phyloP scores from a whole-genome alignment of 2,888 invertebrate species.

The Leptura quadrifasciata region DNA sequence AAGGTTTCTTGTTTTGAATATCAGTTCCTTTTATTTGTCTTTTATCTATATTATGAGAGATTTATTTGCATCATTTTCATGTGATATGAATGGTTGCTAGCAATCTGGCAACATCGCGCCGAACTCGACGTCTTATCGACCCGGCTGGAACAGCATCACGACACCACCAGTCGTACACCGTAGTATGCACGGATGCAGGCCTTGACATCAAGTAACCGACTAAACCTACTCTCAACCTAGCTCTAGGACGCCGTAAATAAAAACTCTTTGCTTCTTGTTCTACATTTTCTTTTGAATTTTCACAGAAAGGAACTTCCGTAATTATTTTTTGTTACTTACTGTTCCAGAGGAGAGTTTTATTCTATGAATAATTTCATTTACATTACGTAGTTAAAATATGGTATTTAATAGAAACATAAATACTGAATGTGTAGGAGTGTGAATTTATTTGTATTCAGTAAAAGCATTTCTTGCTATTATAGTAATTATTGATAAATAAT shows the following conservation, averaged over 20 bases:
- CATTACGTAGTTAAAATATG: background rate
- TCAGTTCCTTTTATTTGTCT: background rate
- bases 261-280: conserved; percentile 50
- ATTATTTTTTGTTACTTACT: conserved; percentile 21
- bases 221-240: conserved; percentile 58
- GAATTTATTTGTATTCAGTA: too few relatives aligned
- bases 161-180: conserved; percentile 54
- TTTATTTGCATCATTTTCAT: background rate
- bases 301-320: conserved; percentile 39
- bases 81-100: conserved; percentile 38
- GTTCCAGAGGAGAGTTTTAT: conserved; percentile 11
- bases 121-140: conserved; percentile 57
- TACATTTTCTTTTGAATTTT: conserved; percentile 50
- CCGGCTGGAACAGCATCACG: conserved; percentile 54
- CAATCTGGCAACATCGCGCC: conserved; percentile 52
- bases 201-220: conserved; percentile 64
- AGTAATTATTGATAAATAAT: too few relatives aligned
- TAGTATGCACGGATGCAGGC: conserved; percentile 58
- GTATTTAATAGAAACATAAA: background rate
- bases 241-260: conserved; percentile 53
- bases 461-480: too few relatives aligned
- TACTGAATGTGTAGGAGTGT: background rate
- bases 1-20: background rate
- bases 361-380: background rate
- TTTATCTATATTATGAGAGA: background rate